phyloP scores from a whole-genome alignment of 2,797 vertebrate species.

The Scarus forsteni region DNA sequence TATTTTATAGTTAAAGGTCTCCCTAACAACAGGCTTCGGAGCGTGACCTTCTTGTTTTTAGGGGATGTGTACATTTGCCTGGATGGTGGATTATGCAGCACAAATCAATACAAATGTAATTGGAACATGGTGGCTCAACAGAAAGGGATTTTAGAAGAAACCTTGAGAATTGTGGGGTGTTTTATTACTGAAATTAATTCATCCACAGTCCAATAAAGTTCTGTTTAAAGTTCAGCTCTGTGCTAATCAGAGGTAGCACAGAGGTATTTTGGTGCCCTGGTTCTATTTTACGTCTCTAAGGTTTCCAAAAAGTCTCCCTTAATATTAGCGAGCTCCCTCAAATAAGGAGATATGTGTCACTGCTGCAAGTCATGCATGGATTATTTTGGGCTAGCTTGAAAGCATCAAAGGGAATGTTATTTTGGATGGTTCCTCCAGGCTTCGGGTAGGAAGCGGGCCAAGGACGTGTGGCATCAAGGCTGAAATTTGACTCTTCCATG shows the following conservation, averaged over 20 bases:
- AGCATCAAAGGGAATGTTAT: conserved; percentile 54
- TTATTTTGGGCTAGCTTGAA: conserved; percentile 54
- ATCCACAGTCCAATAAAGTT: conserved; percentile 13
- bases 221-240: conserved; percentile 11
- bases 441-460: conserved; percentile 53
- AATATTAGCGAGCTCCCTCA: neutral
- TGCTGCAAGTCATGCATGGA: conserved; percentile 23
- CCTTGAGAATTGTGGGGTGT: conserved; percentile 7
- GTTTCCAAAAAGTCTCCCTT: neutral
- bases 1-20: conserved; percentile 12
- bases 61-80: neutral
- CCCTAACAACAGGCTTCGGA: conserved; percentile 3
- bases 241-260: conserved; percentile 1
- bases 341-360: conserved; percentile 42
- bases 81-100: conserved; percentile 2
- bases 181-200: conserved; percentile 33
- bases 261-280: neutral
- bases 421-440: conserved; percentile 56
- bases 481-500: conserved; percentile 50
- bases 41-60: conserved; percentile 21
- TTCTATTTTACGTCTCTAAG: conserved; percentile 8
- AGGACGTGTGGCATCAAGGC: conserved; percentile 40
- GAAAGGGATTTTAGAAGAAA: conserved; percentile 29
- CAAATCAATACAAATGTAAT: conserved; percentile 39
- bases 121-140: conserved; percentile 18